Conservation (phyloP, 1,140 invertebrate species). For the Polypedilum pembai region DNA sequence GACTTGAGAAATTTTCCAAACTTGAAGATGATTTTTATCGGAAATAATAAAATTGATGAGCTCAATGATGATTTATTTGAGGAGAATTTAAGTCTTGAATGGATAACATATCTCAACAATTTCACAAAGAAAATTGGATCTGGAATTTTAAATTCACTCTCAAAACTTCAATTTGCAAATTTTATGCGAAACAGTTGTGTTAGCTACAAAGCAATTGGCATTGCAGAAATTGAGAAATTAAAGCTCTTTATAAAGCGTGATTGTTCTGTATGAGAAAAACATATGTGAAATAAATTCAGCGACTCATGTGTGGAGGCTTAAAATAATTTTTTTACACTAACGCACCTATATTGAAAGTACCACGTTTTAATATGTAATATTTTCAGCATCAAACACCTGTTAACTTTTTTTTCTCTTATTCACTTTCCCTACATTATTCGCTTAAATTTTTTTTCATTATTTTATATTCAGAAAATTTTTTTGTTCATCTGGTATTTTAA, state of each 20-base stretch:
- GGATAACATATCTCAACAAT: not conserved
- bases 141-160: not conserved
- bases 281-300: not conserved
- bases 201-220: not conserved
- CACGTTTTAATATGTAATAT: not conserved
- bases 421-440: not conserved
- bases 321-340: slow-evolving; percentile 4
- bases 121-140: not conserved
- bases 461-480: not conserved
- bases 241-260: not conserved
- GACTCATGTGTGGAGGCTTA: not conserved
- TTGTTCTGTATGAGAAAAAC: not conserved
- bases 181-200: not conserved
- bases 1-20: not conserved
- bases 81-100: not conserved
- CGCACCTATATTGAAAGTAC: not conserved
- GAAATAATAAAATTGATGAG: not conserved
- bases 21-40: not conserved
- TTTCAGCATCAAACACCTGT: not conserved
- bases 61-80: not conserved
- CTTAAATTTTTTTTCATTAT: not conserved
- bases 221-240: not conserved
- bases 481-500: no score
- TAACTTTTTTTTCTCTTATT: not conserved
- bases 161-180: not conserved